Base-by-base conservation (phyloP, 2,797 vertebrate species). In the Peromyscus melanophrys region DNA sequence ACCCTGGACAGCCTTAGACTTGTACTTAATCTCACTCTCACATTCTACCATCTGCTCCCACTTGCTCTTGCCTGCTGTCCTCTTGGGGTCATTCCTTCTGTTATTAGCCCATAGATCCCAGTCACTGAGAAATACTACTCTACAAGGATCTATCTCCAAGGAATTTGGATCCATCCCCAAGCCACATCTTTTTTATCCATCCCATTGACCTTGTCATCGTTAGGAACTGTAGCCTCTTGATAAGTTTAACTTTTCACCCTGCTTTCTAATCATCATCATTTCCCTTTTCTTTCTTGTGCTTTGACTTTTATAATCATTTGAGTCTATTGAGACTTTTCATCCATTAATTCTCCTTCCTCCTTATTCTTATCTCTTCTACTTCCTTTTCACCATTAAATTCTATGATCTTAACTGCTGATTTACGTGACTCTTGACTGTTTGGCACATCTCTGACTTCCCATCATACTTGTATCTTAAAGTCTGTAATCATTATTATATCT, bases 351-450 rank as follows among this genome's bases (percentile, higher is more conserved):
- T 37, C 78, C 75, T 91, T 96, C 49, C 8, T 75, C 9, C 27
- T 0, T 65, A 43, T 63, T 12, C 12, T 14, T 76, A 4, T 69
- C 12, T 82, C 2, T 61, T 87, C 12, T 16, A 77, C 25, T 95
- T 71, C 14, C 29, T 92, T 96, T 65, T 96, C 69, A 86, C 16
- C 65, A 73, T 80, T 83, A 94, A 69, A 76, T 86, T 67, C 65
- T 89, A 0, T 69, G 25, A 19, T 83, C 13, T 16, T 85, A 90
- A 57, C 92, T 59, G 21, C 17, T 92, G 5, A 8, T 67, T 96
- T 90, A 46, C 21, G n/a, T 57, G 67, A 37, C 10, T 4, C 25
- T 61, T 88, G 57, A 82, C 82, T 78, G 2, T 55, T 91, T 84
- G 83, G 25, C 13, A 8, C 1, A 37, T 78, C 37, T 89, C 40